Conservation (phyloP, 2,113 vertebrate genomes). For the Lampris megalopsis region DNA sequence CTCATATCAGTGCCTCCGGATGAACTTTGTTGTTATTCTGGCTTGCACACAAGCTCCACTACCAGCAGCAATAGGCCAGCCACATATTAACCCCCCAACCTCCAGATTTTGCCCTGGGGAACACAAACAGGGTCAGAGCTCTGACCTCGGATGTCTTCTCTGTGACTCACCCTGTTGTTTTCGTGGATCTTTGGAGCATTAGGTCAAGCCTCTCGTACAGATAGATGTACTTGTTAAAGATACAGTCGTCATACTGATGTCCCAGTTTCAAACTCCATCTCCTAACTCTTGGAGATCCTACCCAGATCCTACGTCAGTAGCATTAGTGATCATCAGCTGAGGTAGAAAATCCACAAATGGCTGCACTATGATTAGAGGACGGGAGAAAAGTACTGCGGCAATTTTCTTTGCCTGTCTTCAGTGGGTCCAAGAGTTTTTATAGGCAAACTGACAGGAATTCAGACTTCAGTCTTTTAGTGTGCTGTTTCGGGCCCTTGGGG, state of each 20-base stretch:
- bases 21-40: slow-evolving; percentile 6
- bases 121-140: slow-evolving; percentile 11
- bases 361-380: neutral
- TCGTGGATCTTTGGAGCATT: slow-evolving; percentile 4
- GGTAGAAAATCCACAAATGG: slow-evolving; percentile 14
- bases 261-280: neutral
- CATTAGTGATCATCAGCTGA: neutral
- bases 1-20: slow-evolving; percentile 4
- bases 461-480: slow-evolving; percentile 34
- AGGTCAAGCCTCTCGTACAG: slow-evolving; percentile 22
- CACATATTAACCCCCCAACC: slow-evolving; percentile 15
- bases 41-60: neutral
- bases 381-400: slow-evolving; percentile 4
- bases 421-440: slow-evolving; percentile 28
- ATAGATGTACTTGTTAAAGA: slow-evolving; percentile 7
- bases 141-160: slow-evolving; percentile 48
- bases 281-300: too few relatives aligned
- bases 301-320: too few relatives aligned
- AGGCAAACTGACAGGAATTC: slow-evolving; percentile 23
- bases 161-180: slow-evolving; percentile 43
- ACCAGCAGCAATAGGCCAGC: slow-evolving; percentile 9
- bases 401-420: slow-evolving; percentile 37
- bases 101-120: slow-evolving; percentile 5
- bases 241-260: neutral
- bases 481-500: slow-evolving; percentile 15